Evolutionary conservation across 2,888 invertebrate species (phyloP), one percentile per base, ranked within the genome.

Genomic region (Caenorhabditis sulstoni): DNA sequence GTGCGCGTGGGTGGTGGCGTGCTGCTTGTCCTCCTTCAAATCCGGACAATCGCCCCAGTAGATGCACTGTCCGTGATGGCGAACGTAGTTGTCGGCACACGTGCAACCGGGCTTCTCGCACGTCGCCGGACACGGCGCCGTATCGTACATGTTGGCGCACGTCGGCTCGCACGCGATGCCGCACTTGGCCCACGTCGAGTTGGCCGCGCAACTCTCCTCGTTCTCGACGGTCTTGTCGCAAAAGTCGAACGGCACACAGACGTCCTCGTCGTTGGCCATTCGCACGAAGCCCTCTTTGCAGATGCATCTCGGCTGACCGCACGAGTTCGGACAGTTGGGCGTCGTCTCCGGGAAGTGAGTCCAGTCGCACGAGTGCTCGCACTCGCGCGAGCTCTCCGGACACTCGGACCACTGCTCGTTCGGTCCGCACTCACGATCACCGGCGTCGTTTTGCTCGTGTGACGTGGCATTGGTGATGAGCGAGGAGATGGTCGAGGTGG

Each of bases 291-390:
- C 88, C 45, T 89, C 89, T 37, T 83, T 83, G 41, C 84, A 84
- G 14, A 81, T 82, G 53, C 83, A 85, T 37, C 83, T 58, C 7
- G 85, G 64, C 8, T 68, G 47, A 58, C 83, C 85, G 55, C 85
- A 85, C 5, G 52, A 37, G 47, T 83, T 73, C 7, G 83, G 83
- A 44, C 85, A 85, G 64, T 83, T 83, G 12, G 85, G 85, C 29
- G 80, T 82, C 11, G 85, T 85, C 58, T 85, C 85, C 12, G 85
- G 85, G 81, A 82, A 84, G 23, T 83, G 73, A 11, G 89, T 90
- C 89, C 89, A 89, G 49, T 89, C 89, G 58, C 89, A 89, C 16
- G 81, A 81, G 22, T 89, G 86, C 74, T 89, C 89, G 58, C 89
- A 89, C 53, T 85, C 84, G 8, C 89, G 66, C 12, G 83, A 81